These are phyloP conservation scores for Etia nguti DNA, from an alignment of 2,113 vertebrate species.

Conservation along the genomic window DNA sequence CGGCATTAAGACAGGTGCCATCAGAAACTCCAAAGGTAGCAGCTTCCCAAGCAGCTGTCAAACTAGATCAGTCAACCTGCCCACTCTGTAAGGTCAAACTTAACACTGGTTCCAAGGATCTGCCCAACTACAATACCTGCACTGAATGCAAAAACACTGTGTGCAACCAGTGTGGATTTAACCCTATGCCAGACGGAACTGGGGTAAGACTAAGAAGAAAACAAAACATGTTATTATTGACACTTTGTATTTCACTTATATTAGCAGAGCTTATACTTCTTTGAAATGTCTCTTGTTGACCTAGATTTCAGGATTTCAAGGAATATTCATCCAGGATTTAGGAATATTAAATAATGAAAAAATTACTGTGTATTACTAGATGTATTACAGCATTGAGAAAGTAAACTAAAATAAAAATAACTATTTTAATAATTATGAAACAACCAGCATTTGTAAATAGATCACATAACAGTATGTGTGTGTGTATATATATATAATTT, in stretches of 20 bases:
- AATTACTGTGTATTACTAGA: background rate
- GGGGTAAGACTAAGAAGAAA: constrained; percentile 63
- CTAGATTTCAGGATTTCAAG: background rate
- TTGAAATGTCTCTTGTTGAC: background rate
- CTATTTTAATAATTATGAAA: background rate
- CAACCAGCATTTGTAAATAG: background rate
- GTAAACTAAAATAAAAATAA: background rate
- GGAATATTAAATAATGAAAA: background rate
- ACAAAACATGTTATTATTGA: background rate
- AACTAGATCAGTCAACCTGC: constrained; percentile 64
- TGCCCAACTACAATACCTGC: constrained; percentile 86
- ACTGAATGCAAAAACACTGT: constrained; percentile 87
- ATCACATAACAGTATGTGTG: background rate
- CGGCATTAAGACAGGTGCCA: constrained; percentile 16
- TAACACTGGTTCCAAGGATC: constrained; percentile 73
- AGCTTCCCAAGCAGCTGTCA: constrained; percentile 10
- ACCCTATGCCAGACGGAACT: constrained; percentile 76
- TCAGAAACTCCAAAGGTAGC: constrained; percentile 27
- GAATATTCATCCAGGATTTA: background rate
- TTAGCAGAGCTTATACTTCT: background rate
- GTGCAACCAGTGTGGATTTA: constrained; percentile 93
- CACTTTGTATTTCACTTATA: constrained; percentile 6
- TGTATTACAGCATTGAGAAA: background rate
- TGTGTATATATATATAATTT: background rate
- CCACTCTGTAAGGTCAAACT: constrained; percentile 88